These are phyloP conservation scores for Sebastes oblongus DNA, from an alignment of 2,797 vertebrate species.

Conservation along the genomic window DNA sequence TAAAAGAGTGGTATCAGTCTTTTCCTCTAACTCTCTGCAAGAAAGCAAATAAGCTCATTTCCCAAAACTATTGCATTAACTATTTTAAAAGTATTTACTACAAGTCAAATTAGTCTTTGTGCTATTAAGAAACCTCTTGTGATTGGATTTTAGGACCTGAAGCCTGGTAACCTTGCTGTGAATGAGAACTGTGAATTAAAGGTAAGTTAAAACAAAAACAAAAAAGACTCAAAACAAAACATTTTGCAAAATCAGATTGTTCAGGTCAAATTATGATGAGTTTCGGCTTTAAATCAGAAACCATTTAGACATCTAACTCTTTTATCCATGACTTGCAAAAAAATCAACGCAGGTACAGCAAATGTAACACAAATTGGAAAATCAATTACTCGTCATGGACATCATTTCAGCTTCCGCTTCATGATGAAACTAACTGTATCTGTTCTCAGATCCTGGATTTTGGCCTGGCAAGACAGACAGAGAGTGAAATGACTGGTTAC, in stretches of 20 bases:
- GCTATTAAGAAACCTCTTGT: background rate
- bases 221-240: background rate
- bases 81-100: background rate
- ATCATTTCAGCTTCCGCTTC: background rate
- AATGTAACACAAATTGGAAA: background rate
- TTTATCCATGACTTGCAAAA: background rate
- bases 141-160: constrained; percentile 80
- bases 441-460: constrained; percentile 85
- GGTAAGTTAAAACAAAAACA: constrained; percentile 63
- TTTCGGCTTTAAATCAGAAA: background rate
- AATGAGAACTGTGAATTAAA: constrained; percentile 88
- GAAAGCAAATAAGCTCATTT: background rate
- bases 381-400: background rate
- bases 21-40: background rate
- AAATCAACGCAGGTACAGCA: background rate
- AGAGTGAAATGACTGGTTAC: constrained; percentile 88
- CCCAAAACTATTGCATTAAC: background rate
- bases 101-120: background rate
- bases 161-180: constrained; percentile 86
- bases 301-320: background rate
- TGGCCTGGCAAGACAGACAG: constrained; percentile 84
- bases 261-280: background rate
- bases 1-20: background rate
- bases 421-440: background rate
- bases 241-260: background rate